A percentile compares a stretch with the other conserved stretches of the same genome.
phyloP scores from a whole-genome alignment of 2,888 invertebrate species.

The Oeneis ivallda region DNA sequence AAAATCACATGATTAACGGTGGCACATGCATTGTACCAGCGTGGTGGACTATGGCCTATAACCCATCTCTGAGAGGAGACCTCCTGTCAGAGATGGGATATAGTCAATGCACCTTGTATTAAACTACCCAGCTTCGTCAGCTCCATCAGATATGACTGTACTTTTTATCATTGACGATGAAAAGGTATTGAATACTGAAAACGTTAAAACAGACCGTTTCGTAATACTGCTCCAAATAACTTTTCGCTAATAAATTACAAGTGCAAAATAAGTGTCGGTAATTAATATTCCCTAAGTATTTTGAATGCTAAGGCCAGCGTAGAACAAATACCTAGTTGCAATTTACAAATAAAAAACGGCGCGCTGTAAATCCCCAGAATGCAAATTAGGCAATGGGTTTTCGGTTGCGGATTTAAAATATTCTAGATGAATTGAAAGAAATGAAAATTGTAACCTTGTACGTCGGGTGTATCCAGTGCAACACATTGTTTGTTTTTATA shows the following conservation, averaged over 20 bases:
- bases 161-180: too few species aligned
- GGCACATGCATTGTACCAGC: too few species aligned
- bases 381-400: constrained; percentile 37
- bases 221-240: constrained; percentile 1
- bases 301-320: constrained; percentile 24
- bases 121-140: too few species aligned
- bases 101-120: too few species aligned
- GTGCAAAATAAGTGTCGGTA: constrained; percentile 21
- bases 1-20: too few species aligned
- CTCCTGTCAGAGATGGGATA: too few species aligned
- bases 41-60: too few species aligned
- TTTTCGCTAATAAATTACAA: constrained; percentile 13
- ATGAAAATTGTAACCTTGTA: constrained; percentile 23
- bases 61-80: too few species aligned
- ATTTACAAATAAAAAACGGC: constrained; percentile 33
- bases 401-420: constrained; percentile 33
- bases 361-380: constrained; percentile 32
- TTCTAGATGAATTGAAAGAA: constrained; percentile 27
- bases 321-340: constrained; percentile 34
- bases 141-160: too few species aligned
- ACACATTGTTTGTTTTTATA: not conserved
- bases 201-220: not conserved
- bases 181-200: not conserved
- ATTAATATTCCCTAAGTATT: constrained; percentile 25
- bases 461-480: too few species aligned